phyloP scores from a whole-genome alignment of 2,113 vertebrate species.

The Myiopsitta monachus region DNA sequence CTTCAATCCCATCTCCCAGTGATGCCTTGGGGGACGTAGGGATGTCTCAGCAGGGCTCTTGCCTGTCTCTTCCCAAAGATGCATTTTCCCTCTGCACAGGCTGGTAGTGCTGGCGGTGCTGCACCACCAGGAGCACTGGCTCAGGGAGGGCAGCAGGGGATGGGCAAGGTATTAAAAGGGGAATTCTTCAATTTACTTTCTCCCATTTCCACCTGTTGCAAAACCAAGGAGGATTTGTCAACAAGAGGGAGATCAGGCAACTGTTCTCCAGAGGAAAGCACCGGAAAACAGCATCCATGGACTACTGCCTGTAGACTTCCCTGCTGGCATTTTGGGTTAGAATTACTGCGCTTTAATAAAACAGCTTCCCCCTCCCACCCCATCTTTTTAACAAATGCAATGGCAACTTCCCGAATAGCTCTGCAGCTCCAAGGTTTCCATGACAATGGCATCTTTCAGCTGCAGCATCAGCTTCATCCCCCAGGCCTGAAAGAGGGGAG shows the following conservation, averaged over 20 bases:
- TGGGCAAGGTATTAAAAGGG: not conserved
- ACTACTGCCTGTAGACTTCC: not conserved
- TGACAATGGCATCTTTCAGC: not conserved
- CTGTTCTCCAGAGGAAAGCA: not conserved
- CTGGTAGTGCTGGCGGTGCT: accelerated
- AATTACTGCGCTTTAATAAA: not conserved
- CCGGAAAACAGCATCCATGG: accelerated
- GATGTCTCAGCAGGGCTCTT: not conserved
- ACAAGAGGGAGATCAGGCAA: not conserved
- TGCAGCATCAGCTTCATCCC: not conserved
- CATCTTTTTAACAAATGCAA: not conserved
- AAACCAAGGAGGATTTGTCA: not conserved
- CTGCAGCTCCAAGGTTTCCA: not conserved
- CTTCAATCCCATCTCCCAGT: not conserved
- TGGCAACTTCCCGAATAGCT: not conserved
- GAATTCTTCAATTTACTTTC: not conserved
- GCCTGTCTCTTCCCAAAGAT: not conserved
- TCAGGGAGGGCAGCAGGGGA: not conserved
- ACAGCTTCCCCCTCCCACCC: not conserved
- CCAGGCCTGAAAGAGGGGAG: not conserved
- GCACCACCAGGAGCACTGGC: not conserved
- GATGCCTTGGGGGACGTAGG: not conserved
- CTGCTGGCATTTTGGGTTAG: not conserved
- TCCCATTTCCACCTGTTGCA: not conserved
- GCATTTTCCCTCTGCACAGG: not conserved